Base-by-base conservation (phyloP, 2,888 invertebrate genomes). In the Mythimna impura region DNA sequence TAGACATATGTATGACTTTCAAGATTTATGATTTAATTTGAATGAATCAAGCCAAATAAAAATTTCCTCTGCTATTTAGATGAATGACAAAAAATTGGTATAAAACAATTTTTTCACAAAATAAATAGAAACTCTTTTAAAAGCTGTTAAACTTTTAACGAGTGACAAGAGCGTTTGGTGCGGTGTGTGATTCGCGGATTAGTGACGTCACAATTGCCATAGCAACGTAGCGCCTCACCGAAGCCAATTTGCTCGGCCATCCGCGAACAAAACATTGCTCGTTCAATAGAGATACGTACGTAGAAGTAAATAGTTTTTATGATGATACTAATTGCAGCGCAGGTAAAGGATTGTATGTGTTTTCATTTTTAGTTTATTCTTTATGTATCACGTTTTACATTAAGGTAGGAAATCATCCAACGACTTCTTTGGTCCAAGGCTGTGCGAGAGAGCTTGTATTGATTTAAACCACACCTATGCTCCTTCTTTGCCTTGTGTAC, bases 231-330 rank as follows among this genome's bases (percentile, higher is more conserved):
- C 78, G 83, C 85, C 65, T 73, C 81, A 70, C 67, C 71, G 85
- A 69, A 72, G 79, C 86, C 88, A 88, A 87, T 88, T 87, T 84
- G 85, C 70, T 70, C 83, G 72, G 68, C 80, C 86, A 80, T 71
- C 80, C 84, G 78, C 71, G 71, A 73, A 73, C 63, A 52, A 64
- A 64, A 74, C 82, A 74, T 77, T 60, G 64, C 70, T 62, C 81
- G 67, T 34, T 66, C 68, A 57, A 65, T 67, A 57, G 60, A 47
- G 63, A 64, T 52, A 52, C 47, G 47, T 43, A 47, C 34, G 55
- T 17, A 55, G 20, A 25, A 34, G 66, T 64, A 67, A 77, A 64
- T 61, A 57, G 36, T 77, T 57, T 64, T 71, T 60, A 47, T 77
- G 17, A 30, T 36, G 22, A 5, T 47, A 14, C 5, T 79, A 60